phyloP scores from a whole-genome alignment of 1,140 invertebrate genomes.

The Cephus cinctus region DNA sequence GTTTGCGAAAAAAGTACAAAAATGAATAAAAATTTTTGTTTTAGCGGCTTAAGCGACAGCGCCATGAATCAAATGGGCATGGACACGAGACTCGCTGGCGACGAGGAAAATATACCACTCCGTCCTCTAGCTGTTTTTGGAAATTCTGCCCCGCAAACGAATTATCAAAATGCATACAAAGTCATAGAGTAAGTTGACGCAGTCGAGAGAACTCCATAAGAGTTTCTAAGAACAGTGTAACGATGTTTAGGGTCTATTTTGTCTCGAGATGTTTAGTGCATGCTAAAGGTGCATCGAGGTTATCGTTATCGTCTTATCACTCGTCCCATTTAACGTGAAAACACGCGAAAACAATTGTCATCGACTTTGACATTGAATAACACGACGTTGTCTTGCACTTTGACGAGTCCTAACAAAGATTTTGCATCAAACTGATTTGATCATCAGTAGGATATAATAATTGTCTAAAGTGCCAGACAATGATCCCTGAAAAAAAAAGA shows the following conservation, averaged over 20 bases:
- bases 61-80: conserved; percentile 45
- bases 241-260: conserved; percentile 4
- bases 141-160: conserved; percentile 59
- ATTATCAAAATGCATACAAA: conserved; percentile 57
- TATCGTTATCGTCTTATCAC: neutral
- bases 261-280: conserved; percentile 39
- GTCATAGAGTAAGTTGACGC: conserved; percentile 68
- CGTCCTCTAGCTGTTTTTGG: conserved; percentile 71
- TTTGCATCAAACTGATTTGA: no score
- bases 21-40: neutral
- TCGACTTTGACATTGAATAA: no score
- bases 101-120: conserved; percentile 75
- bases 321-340: no score
- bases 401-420: no score
- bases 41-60: conserved; percentile 44
- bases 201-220: neutral
- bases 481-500: neutral
- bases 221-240: neutral
- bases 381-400: no score
- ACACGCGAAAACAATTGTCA: no score
- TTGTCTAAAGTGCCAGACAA: no score
- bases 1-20: neutral
- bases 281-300: conserved; percentile 19
- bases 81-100: conserved; percentile 44
- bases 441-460: no score